Conservation (phyloP, 53 echinoderm and acorn worm species). For the Mesocentrotus franciscanus region DNA sequence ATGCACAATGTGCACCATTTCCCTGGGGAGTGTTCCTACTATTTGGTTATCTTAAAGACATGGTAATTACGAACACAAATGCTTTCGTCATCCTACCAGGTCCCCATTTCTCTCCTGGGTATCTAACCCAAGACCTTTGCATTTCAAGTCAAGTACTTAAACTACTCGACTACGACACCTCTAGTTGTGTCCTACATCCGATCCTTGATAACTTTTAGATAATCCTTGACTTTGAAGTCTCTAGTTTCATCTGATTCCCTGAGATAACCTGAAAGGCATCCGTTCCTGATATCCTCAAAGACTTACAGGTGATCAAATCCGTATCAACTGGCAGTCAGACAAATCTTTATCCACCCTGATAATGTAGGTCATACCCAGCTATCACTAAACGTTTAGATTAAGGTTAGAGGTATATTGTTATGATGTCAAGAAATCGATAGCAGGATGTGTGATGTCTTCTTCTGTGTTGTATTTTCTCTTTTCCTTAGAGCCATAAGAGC, state of each 20-base stretch:
- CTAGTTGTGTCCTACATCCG: too few relatives aligned
- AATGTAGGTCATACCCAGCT: background rate
- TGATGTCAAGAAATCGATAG: background rate
- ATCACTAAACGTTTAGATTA: background rate
- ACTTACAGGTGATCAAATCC: background rate
- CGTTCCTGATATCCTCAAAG: background rate
- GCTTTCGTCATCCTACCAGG: too few relatives aligned
- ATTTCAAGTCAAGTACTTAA: too few relatives aligned
- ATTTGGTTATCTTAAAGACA: too few relatives aligned
- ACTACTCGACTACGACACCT: too few relatives aligned
- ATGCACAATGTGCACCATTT: too few relatives aligned
- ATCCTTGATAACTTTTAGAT: background rate
- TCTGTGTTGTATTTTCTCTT: background rate
- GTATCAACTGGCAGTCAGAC: background rate
- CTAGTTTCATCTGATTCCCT: background rate
- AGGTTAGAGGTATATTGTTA: background rate
- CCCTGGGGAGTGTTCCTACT: too few relatives aligned
- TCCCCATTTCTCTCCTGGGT: too few relatives aligned
- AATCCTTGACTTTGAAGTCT: background rate
- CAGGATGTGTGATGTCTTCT: background rate
- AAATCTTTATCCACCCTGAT: background rate
- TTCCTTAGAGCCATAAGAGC: background rate
- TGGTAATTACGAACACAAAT: too few relatives aligned
- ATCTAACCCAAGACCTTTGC: too few relatives aligned
- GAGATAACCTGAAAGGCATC: background rate